Conservation (phyloP, 2,113 vertebrate species). For the Pholis gunnellus region DNA sequence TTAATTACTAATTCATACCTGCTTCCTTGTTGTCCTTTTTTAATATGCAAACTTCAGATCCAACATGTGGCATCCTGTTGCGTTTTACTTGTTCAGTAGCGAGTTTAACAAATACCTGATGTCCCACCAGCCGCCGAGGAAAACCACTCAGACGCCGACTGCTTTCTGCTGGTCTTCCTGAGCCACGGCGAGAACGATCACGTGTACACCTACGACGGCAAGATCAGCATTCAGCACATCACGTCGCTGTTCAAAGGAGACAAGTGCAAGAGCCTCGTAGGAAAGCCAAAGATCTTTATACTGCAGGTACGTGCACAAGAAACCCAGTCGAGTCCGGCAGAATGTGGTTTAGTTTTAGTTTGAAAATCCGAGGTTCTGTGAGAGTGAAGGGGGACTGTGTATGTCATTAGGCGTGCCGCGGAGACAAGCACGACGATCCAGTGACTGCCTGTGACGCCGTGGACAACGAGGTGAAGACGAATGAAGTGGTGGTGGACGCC, state of each 20-base stretch:
- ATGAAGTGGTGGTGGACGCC: constrained; percentile 88
- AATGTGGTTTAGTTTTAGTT: background rate
- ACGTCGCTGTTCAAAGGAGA: constrained; percentile 91
- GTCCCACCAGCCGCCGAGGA: constrained; percentile 81
- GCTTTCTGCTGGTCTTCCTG: constrained; percentile 93
- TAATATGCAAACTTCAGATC: background rate
- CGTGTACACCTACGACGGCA: constrained; percentile 86
- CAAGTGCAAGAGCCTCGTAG: constrained; percentile 89
- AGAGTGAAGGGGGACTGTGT: background rate
- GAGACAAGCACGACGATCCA: constrained; percentile 87
- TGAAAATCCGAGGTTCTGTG: background rate
- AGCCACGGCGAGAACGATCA: constrained; percentile 92
- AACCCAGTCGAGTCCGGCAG: background rate
- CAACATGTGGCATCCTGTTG: background rate
- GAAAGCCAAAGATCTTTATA: constrained; percentile 98
- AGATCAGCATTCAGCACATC: constrained; percentile 87
- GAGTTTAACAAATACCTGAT: constrained; percentile 13
- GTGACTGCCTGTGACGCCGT: constrained; percentile 84
- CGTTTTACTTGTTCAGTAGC: background rate
- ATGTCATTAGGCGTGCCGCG: constrained; percentile 90
- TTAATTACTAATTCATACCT: background rate
- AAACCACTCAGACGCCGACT: constrained; percentile 89
- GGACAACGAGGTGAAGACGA: constrained; percentile 74
- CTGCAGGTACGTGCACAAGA: constrained; percentile 87
- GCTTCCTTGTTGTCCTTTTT: background rate